Conservation (phyloP, 2,888 invertebrate species). For the Teinopalpus imperialis region DNA sequence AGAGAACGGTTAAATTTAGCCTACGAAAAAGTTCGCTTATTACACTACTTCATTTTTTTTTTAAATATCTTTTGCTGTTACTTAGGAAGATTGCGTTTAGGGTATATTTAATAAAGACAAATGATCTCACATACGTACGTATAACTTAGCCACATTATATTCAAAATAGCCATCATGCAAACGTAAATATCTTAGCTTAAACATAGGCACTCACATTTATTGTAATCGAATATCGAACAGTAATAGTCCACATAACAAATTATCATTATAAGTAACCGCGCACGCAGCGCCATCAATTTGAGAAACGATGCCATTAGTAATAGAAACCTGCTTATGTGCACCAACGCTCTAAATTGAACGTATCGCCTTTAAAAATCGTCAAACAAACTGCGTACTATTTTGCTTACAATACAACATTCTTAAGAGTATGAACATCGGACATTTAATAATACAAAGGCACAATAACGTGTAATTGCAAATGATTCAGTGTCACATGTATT, state of each 20-base stretch:
- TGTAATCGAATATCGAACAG: constrained; percentile 22
- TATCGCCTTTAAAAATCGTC: constrained; percentile 56
- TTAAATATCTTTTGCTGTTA: no score
- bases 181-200: neutral
- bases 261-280: constrained; percentile 17
- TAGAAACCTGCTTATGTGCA: constrained; percentile 12
- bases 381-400: constrained; percentile 65
- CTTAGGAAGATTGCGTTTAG: no score
- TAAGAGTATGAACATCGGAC: constrained; percentile 50
- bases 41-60: no score
- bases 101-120: no score
- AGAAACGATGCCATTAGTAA: constrained; percentile 35
- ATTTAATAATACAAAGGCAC: constrained; percentile 75
- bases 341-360: constrained; percentile 33
- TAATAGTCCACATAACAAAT: constrained; percentile 16
- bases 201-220: neutral
- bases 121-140: no score
- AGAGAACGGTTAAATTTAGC: no score
- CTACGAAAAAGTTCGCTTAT: no score
- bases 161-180: no score
- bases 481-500: constrained; percentile 72
- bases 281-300: constrained; percentile 16
- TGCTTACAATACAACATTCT: constrained; percentile 76
- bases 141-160: no score
- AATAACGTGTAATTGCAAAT: constrained; percentile 82